A percentile compares a stretch with the other conserved stretches of the same genome.
These are phyloP conservation scores for Saimiri boliviensis DNA, from an alignment of 2,113 vertebrate genomes.

Conservation along the genomic window DNA sequence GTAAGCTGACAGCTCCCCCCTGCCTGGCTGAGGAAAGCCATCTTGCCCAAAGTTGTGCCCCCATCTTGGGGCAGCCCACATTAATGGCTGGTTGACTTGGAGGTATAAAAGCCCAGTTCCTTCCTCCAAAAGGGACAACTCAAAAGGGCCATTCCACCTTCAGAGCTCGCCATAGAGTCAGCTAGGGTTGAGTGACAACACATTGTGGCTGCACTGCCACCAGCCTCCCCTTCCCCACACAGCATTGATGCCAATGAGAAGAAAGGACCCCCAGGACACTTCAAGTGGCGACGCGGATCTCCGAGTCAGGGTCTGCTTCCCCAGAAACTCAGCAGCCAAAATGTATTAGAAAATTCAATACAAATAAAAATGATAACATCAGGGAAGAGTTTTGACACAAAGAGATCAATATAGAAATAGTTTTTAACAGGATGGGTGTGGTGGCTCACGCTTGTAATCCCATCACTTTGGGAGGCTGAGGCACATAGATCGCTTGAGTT, in stretches of 20 bases:
- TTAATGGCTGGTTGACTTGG: background rate
- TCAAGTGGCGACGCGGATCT: no score
- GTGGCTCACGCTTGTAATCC: no score
- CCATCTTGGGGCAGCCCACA: background rate
- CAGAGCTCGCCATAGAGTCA: background rate
- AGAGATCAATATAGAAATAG: background rate
- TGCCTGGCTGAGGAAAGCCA: background rate
- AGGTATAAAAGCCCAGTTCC: background rate
- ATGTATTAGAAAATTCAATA: background rate
- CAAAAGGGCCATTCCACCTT: background rate
- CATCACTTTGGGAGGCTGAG: no score
- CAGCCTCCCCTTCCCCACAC: background rate
- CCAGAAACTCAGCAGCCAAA: background rate
- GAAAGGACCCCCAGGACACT: no score
- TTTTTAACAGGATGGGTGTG: background rate
- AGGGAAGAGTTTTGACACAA: background rate
- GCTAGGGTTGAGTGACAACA: background rate
- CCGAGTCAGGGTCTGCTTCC: background rate
- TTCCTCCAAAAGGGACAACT: background rate
- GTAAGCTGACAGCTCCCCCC: background rate
- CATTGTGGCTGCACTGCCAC: rapidly evolving
- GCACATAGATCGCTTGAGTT: no score
- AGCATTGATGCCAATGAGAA: background rate
- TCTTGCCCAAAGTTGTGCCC: background rate
- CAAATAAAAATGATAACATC: background rate